Evolutionary conservation across 2,113 vertebrate species (phyloP).

Genomic region (Litocranius walleri): DNA sequence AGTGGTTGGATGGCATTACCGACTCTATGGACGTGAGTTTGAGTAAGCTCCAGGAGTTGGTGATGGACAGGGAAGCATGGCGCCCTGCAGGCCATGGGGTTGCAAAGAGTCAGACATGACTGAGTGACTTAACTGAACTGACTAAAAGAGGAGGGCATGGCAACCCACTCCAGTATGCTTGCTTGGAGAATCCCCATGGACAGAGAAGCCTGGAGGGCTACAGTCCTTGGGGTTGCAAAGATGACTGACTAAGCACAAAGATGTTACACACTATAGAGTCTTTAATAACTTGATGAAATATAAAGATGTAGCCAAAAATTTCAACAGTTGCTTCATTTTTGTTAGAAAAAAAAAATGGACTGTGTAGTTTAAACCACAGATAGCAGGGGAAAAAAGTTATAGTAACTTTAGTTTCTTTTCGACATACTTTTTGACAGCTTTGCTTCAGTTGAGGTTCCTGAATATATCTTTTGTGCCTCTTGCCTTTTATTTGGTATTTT

Average conservation of each 20-base stretch:
- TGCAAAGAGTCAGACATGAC: background rate
- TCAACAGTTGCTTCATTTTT: background rate
- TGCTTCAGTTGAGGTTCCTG: background rate
- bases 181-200: background rate
- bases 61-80: background rate
- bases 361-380: background rate
- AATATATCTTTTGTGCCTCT: background rate
- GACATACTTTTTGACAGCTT: background rate
- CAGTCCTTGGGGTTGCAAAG: background rate
- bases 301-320: background rate
- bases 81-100: background rate
- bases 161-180: background rate
- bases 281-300: background rate
- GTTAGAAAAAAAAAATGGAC: background rate
- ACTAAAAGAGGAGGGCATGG: background rate
- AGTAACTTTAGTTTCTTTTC: background rate
- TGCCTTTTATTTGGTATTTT: background rate
- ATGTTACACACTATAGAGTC: background rate
- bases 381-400: background rate
- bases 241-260: background rate
- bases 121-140: background rate
- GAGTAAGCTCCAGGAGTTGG: background rate
- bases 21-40: rapidly evolving
- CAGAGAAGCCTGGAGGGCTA: background rate
- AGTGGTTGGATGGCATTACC: background rate